Conservation (phyloP, 1,140 invertebrate species). For the Trinorchestia longiramus region DNA sequence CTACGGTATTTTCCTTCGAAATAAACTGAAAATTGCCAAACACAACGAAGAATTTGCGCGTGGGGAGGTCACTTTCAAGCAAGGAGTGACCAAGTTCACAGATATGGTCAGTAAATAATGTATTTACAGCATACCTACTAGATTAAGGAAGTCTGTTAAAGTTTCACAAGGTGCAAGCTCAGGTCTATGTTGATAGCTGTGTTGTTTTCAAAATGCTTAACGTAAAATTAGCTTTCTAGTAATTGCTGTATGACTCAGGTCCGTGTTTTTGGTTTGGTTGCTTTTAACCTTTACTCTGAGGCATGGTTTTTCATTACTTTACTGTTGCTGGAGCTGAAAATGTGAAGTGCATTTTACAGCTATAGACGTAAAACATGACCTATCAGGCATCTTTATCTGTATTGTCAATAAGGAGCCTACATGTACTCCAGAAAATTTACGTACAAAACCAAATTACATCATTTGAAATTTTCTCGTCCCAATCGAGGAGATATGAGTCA, state of each 20-base stretch:
- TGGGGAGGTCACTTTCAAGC: slow-evolving; percentile 27
- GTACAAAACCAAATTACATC: too few species aligned
- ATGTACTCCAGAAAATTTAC: too few species aligned
- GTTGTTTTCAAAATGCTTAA: neutral
- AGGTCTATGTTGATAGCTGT: neutral
- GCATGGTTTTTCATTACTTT: too few species aligned
- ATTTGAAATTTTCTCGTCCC: too few species aligned
- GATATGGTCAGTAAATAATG: slow-evolving; percentile 33
- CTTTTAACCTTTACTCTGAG: too few species aligned
- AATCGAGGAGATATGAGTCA: too few species aligned
- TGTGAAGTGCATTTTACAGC: too few species aligned
- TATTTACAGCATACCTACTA: neutral
- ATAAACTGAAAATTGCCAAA: neutral
- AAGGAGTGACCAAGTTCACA: slow-evolving; percentile 25
- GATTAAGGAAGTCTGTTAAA: neutral
- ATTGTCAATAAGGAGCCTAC: too few species aligned
- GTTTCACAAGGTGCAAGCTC: neutral
- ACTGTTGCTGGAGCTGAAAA: too few species aligned
- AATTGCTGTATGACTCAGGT: neutral
- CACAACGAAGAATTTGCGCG: slow-evolving; percentile 50
- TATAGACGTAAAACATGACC: too few species aligned
- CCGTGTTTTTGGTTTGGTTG: too few species aligned
- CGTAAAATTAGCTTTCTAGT: neutral
- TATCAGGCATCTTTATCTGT: too few species aligned
- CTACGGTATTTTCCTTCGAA: neutral